phyloP scores from a whole-genome alignment of 2,888 invertebrate genomes.

The Hydropsyche betteni region DNA sequence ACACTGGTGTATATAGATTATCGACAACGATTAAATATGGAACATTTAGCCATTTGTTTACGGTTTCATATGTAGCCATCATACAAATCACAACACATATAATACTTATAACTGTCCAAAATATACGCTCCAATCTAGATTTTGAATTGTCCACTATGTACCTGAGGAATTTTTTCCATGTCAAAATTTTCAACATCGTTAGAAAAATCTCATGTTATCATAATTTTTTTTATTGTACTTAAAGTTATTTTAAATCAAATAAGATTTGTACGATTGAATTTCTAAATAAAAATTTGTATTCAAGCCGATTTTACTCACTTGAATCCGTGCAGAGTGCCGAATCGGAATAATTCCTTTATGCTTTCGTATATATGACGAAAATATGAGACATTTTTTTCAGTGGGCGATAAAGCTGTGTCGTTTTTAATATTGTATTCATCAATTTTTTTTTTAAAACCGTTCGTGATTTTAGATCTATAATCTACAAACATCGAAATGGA shows the following conservation, averaged over 20 bases:
- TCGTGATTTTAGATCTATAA: neutral
- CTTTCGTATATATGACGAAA: neutral
- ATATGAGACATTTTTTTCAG: neutral
- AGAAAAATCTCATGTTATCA: too few species aligned
- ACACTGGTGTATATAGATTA: conserved; percentile 60
- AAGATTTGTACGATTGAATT: too few species aligned
- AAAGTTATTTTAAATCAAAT: neutral
- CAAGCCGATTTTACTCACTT: conserved; percentile 58
- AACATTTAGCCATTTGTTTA: conserved; percentile 61
- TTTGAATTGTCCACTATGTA: conserved; percentile 62
- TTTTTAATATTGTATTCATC: neutral
- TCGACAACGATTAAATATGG: conserved; percentile 65
- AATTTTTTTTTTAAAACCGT: neutral
- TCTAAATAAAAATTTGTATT: too few species aligned
- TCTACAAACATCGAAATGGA: neutral
- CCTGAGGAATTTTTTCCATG: conserved; percentile 53
- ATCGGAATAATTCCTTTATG: conserved; percentile 61
- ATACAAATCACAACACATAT: conserved; percentile 61
- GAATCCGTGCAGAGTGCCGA: conserved; percentile 63
- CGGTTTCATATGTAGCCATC: conserved; percentile 59
- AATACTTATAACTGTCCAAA: conserved; percentile 61
- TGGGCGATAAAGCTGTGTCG: neutral
- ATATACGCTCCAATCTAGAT: conserved; percentile 55
- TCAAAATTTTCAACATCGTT: too few species aligned
- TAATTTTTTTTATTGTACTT: neutral